Conservation (phyloP, 2,888 invertebrate genomes). For the Escarpia spicata region DNA sequence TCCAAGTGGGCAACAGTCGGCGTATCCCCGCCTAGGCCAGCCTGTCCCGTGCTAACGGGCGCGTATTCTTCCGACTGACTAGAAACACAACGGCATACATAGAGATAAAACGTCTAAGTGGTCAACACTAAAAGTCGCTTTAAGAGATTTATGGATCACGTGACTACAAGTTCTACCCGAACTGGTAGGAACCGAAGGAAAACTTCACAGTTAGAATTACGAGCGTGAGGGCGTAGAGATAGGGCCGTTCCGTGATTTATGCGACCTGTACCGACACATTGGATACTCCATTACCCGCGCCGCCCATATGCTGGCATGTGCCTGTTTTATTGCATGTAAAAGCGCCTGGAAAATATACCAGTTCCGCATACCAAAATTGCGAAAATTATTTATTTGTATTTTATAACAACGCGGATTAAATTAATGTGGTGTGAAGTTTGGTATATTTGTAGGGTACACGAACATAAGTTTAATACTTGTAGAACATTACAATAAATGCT, state of each 20-base stretch:
- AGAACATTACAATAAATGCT: background rate
- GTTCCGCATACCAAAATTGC: background rate
- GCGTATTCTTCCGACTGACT: background rate
- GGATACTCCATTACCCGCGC: background rate
- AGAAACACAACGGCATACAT: background rate
- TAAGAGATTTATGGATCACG: constrained; percentile 4
- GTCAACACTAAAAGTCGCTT: constrained; percentile 16
- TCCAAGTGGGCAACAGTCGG: background rate
- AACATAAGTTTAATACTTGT: background rate
- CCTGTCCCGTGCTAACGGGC: background rate
- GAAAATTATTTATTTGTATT: background rate
- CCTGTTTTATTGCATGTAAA: background rate
- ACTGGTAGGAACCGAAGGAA: background rate
- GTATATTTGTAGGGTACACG: background rate
- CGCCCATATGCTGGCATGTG: background rate
- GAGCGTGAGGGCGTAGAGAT: background rate
- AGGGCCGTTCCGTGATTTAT: background rate
- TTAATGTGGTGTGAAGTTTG: background rate
- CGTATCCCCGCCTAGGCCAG: background rate
- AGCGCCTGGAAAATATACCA: background rate
- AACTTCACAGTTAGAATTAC: background rate
- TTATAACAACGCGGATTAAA: background rate
- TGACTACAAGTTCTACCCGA: background rate
- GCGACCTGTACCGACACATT: background rate
- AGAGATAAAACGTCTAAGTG: background rate